Base-by-base conservation (phyloP, 2,113 vertebrate genomes). In the Eptesicus fuscus region DNA sequence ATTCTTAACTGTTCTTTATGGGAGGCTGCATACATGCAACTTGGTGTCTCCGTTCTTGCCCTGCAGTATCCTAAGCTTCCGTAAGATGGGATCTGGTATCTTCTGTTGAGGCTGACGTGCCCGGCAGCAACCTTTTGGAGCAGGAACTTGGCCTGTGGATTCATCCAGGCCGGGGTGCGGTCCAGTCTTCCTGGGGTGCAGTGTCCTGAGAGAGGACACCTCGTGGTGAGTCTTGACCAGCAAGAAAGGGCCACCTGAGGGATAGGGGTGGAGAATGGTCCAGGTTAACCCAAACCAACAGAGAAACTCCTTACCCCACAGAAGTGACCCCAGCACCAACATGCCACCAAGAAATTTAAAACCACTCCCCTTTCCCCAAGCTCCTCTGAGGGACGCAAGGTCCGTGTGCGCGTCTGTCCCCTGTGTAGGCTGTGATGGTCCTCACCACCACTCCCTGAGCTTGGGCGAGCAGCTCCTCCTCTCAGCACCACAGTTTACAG, bases 401-500 rank as follows among this genome's bases (percentile, higher is more conserved):
- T 47, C 23, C 3, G 7, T 0, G 0, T 71, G 79, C 12, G 14
- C 6, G 3, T 13, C 14, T 71, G 69, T 44, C 40, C 90, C 14
- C 7, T 7, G 0, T 9, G 35, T 30, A 8, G 20, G 11, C 14
- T 17, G 28, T 20, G 35, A 9, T 3, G 1, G 23, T 5, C 14
- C n/a, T 51, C 16, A 20, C 6, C 13, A 77, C 23, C 8, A 30
- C 25, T 56, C 83, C 0, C 0, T 47, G 83, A 88, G 37, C 67
- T 49, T 9, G 44, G 22, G 44, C 1, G 0, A 69, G 51, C 2
- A 8, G 20, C 77, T 32, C 17, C 18, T 70, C 9, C 42, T 82
- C 65, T 16, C n/a, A 14, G n/a, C 18, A 17, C 47, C 71, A 32
- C 0, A 17, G 28, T 67, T 91, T 82, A 35, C 10, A 30, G 18